Evolutionary conservation across 23 tunicate species (phyloP), one percentile per base, ranked within the genome.

Genomic region (Styela clava): DNA sequence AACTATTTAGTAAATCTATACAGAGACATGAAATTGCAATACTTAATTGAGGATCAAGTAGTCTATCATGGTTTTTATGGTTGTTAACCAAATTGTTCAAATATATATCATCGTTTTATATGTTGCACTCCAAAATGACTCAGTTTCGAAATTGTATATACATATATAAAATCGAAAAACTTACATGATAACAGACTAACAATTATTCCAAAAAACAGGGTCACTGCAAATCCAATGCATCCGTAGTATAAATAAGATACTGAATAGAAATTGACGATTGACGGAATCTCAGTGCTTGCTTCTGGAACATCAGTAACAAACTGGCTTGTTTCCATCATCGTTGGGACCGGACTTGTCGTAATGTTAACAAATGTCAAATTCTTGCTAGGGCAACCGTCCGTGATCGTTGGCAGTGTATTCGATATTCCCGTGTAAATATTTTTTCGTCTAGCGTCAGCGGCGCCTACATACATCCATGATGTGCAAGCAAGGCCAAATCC

Each of bases 221-320:
- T 81, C 24, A 84, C 78, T 21, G 84, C 95, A 37, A 85, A 85
- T 1, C 95, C 95, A 27, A 89, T 68, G 73, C 95, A 89, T 31
- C 95, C 87, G 86, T 89, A 89, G 78, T 89, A 89, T 2, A 85
- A 70, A 52, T 89, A 89, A 0, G 95, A 84, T 34, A 89, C 70
- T 0, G 88, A 85, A 76, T 89, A 89, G 23, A 85, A 62, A 52
- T 85, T 86, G 7, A 78, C 86, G 21, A 85, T 74, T 68, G 73
- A 86, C 27, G 89, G 89, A 0, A 72, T 63, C 24, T 24, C 77
- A 56, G 64, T 1, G 21, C 27, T 0, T 0, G 52, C 69, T 19
- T 24, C 31, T 5, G 67, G 3, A 25, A 26, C 24, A 1, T 52
- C 52, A 1, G 16, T 65, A 16, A 3, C 7, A 5, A 27, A 3